phyloP scores from a whole-genome alignment of 2,888 invertebrate species.

The Drosophila neotestacea region DNA sequence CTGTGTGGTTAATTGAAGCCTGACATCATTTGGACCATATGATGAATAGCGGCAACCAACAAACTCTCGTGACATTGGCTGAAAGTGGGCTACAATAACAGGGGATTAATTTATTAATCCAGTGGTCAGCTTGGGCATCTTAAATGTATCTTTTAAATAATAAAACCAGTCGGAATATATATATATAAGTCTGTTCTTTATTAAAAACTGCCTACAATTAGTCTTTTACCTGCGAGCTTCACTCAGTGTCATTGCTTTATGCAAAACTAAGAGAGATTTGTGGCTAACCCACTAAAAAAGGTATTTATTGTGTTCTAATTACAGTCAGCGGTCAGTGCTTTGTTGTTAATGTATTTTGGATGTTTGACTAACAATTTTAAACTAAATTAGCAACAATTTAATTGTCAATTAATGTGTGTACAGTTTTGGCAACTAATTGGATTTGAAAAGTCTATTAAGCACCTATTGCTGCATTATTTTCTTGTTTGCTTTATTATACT shows the following conservation, averaged over 20 bases:
- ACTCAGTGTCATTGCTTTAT: conserved; percentile 18
- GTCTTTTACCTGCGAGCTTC: neutral
- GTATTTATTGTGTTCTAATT: conserved; percentile 12
- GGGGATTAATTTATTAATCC: conserved; percentile 1
- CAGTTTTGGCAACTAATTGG: conserved; percentile 61
- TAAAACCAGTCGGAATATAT: no score
- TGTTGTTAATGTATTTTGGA: conserved; percentile 72
- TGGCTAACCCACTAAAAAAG: conserved; percentile 22
- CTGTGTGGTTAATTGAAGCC: conserved; percentile 42
- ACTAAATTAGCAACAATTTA: conserved; percentile 72
- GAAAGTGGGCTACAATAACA: neutral
- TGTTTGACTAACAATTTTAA: conserved; percentile 71
- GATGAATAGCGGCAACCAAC: conserved; percentile 17
- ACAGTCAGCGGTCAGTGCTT: conserved; percentile 47
- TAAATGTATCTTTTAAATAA: neutral
- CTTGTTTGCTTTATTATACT: conserved; percentile 13
- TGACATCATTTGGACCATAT: conserved; percentile 24
- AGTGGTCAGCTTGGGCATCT: neutral
- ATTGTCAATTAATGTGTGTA: conserved; percentile 71
- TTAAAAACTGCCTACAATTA: no score
- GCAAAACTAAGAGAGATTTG: neutral
- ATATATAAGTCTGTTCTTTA: no score
- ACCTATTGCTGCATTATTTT: conserved; percentile 34
- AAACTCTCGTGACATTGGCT: conserved; percentile 13
- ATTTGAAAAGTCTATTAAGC: conserved; percentile 74